These are phyloP conservation scores for Shinisaurus crocodilurus DNA, from an alignment of 2,113 vertebrate species.

Conservation along the genomic window DNA sequence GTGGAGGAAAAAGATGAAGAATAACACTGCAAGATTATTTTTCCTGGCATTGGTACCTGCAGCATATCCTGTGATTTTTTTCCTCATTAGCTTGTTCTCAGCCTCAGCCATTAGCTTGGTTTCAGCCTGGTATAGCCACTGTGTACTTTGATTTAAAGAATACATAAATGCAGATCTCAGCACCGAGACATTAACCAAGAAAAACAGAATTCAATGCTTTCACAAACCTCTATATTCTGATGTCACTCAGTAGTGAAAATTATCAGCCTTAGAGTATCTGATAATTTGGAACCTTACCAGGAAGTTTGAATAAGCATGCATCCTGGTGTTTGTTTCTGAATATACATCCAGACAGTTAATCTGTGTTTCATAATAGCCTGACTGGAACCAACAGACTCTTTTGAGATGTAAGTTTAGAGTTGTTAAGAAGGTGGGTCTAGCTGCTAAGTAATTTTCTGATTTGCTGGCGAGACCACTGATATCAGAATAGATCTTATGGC, in stretches of 20 bases:
- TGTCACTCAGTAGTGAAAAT: neutral
- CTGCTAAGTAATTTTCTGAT: neutral
- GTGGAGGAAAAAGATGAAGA: neutral
- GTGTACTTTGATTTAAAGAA: neutral
- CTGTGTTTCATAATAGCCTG: neutral
- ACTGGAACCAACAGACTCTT: neutral
- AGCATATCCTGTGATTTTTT: neutral
- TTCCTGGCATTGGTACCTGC: neutral
- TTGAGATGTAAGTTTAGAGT: neutral
- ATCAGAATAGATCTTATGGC: neutral
- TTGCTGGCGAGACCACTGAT: neutral
- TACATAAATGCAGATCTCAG: neutral
- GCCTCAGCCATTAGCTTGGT: neutral
- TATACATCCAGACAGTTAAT: neutral
- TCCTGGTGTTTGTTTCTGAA: neutral
- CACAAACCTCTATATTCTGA: neutral
- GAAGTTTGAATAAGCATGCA: neutral
- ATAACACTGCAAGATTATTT: constrained; percentile 4
- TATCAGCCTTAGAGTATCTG: neutral
- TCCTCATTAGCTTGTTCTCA: neutral
- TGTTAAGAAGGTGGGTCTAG: neutral
- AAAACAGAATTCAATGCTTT: neutral
- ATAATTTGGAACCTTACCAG: neutral
- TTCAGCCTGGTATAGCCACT: neutral
- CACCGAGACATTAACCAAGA: neutral